Conservation (phyloP, 1,140 invertebrate genomes). For the Bombus cullumanus region DNA sequence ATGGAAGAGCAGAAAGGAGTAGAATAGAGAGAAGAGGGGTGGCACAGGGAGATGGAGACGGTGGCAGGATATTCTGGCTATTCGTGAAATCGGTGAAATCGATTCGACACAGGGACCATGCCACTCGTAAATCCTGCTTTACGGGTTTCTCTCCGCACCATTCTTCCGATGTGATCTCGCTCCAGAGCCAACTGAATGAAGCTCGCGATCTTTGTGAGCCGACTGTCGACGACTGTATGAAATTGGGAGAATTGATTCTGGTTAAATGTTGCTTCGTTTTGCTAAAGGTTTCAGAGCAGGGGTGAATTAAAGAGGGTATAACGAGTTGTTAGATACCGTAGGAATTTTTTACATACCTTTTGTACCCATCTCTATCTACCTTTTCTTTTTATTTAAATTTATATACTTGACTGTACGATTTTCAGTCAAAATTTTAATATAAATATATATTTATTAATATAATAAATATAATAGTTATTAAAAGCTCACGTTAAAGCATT, state of each 20-base stretch:
- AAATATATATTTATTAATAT: too few relatives aligned
- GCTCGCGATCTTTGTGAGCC: not conserved
- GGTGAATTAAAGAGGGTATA: too few relatives aligned
- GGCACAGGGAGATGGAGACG: not conserved
- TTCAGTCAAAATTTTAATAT: too few relatives aligned
- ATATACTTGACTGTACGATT: too few relatives aligned
- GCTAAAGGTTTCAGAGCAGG: too few relatives aligned
- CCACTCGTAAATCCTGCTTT: conserved; percentile 60
- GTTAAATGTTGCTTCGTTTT: not conserved
- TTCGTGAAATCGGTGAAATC: conserved; percentile 68
- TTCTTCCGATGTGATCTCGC: not conserved
- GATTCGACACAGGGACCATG: conserved; percentile 58
- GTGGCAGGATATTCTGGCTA: conserved; percentile 39
- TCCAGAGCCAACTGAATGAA: conserved; percentile 30
- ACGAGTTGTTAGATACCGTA: too few relatives aligned
- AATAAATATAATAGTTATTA: too few relatives aligned
- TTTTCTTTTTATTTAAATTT: too few relatives aligned
- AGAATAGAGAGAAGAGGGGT: conserved; percentile 6
- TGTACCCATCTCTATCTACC: too few relatives aligned
- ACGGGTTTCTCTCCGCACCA: conserved; percentile 34
- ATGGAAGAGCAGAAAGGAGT: not conserved
- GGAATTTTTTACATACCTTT: too few relatives aligned
- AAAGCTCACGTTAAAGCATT: too few relatives aligned
- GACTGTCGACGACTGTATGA: not conserved
- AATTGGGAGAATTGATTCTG: not conserved